Evolutionary conservation across 2,113 vertebrate genomes (phyloP).

Genomic region (Nettapus auritus): DNA sequence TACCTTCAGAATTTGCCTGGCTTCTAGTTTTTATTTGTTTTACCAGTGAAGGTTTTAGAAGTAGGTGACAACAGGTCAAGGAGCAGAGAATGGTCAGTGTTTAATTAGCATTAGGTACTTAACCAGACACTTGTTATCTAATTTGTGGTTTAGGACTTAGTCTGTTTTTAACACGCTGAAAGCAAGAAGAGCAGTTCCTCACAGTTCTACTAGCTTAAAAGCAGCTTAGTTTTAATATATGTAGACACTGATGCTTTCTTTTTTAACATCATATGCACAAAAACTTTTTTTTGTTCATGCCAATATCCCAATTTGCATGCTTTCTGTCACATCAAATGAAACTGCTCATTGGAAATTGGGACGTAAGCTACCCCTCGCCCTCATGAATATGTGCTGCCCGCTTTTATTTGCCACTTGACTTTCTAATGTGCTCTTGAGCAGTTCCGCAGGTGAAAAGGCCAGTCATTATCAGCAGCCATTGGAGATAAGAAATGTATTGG

Average conservation of each 20-base stretch:
- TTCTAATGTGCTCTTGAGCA: constrained; percentile 9
- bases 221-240: constrained; percentile 37
- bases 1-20: not conserved
- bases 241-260: constrained; percentile 14
- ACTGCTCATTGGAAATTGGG: constrained; percentile 36
- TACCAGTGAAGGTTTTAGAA: not conserved
- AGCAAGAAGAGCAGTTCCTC: not conserved
- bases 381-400: not conserved
- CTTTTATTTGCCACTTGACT: constrained; percentile 35
- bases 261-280: not conserved
- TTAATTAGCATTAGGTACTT: not conserved
- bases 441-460: constrained; percentile 21
- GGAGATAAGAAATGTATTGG: constrained; percentile 37
- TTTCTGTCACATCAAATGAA: constrained; percentile 50
- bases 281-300: constrained; percentile 17
- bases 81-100: not conserved
- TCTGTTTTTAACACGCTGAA: not conserved
- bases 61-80: not conserved
- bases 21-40: not conserved
- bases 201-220: constrained; percentile 16
- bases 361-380: constrained; percentile 10
- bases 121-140: not conserved
- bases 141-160: not conserved
- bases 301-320: constrained; percentile 49
- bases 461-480: constrained; percentile 26